Evolutionary conservation across 2,888 invertebrate genomes (phyloP).

Genomic region (Lampropteryx suffumata): DNA sequence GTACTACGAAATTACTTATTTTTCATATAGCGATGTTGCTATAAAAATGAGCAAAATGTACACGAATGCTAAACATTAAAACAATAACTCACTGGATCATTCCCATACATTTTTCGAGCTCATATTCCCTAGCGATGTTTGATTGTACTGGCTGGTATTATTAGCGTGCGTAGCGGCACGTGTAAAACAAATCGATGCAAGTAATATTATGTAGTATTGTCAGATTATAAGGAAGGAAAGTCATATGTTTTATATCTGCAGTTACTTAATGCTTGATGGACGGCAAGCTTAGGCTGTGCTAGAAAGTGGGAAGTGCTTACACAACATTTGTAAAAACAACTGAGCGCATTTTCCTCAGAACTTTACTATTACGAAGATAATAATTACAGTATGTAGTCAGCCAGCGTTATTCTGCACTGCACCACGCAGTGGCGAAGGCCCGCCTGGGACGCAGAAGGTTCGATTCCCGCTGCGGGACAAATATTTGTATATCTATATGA

Average conservation of each 20-base stretch:
- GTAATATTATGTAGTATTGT: constrained; percentile 2
- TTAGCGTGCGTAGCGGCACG: not conserved
- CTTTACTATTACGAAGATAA: constrained; percentile 27
- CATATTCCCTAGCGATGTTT: too few species aligned
- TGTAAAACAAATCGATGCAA: not conserved
- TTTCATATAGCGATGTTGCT: too few species aligned
- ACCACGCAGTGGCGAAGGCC: too few species aligned
- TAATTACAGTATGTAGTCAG: constrained; percentile 2
- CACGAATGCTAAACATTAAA: too few species aligned
- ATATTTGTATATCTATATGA: too few species aligned
- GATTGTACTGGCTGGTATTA: too few species aligned
- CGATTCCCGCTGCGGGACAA: too few species aligned
- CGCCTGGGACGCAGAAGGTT: too few species aligned
- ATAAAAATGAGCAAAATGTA: too few species aligned
- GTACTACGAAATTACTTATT: too few species aligned
- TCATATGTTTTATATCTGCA: constrained; percentile 7
- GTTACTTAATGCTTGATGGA: constrained; percentile 16
- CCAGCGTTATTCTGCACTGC: not conserved
- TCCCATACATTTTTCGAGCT: too few species aligned
- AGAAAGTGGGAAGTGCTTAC: constrained; percentile 49
- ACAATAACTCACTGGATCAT: too few species aligned
- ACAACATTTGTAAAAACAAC: constrained; percentile 41
- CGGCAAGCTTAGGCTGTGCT: constrained; percentile 28
- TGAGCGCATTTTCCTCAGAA: constrained; percentile 12
- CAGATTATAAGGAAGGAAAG: constrained; percentile 15